phyloP scores from a whole-genome alignment of 2,113 vertebrate species.

The Sminthopsis crassicaudata region DNA sequence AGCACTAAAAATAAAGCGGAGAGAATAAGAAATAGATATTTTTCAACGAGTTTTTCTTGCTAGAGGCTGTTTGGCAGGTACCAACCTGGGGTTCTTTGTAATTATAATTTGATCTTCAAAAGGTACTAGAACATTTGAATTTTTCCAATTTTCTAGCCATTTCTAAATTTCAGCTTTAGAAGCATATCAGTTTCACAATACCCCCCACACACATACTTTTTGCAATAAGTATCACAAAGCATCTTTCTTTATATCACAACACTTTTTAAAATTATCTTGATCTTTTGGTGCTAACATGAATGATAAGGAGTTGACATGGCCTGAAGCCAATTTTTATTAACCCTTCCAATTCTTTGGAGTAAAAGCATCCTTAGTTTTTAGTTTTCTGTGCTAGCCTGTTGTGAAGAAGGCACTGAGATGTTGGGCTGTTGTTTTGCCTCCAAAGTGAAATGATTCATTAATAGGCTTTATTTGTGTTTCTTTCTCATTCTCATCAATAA shows the following conservation, averaged over 20 bases:
- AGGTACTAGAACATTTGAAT: constrained; percentile 24
- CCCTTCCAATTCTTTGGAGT: not conserved
- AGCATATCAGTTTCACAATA: not conserved
- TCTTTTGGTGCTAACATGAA: not conserved
- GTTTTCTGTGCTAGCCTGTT: not conserved
- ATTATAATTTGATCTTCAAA: constrained; percentile 63
- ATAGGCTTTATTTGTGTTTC: not conserved
- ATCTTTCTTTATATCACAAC: not conserved
- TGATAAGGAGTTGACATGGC: not conserved
- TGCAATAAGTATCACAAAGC: not conserved
- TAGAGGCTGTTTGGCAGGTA: not conserved
- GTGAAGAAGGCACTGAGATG: not conserved
- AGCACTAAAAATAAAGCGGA: constrained; percentile 37
- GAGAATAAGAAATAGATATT: constrained; percentile 24
- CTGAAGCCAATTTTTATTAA: not conserved
- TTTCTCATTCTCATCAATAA: not conserved
- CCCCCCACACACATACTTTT: not conserved
- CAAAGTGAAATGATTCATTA: constrained; percentile 20
- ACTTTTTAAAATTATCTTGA: not conserved
- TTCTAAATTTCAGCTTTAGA: constrained; percentile 9
- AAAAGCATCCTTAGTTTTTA: not conserved
- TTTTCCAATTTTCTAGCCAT: constrained; percentile 40
- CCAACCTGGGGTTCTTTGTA: constrained; percentile 6
- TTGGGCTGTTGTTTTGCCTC: constrained; percentile 19
- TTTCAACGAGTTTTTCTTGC: not conserved